Conservation (phyloP, 2,113 vertebrate genomes). For the Copsychus sechellarum region DNA sequence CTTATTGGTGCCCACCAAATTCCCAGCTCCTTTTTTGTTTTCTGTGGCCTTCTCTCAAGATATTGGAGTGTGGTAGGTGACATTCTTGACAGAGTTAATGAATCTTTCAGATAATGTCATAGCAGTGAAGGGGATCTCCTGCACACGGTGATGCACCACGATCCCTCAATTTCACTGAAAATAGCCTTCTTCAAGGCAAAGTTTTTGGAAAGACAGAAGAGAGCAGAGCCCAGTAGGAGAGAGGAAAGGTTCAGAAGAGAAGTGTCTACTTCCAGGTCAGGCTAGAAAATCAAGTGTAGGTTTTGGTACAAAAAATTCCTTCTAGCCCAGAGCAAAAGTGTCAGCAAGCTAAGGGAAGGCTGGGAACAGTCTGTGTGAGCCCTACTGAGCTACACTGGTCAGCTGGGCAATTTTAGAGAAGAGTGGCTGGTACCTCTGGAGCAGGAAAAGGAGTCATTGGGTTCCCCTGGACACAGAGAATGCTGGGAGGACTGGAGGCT, state of each 20-base stretch:
- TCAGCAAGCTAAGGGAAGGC: background rate
- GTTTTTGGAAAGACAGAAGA: background rate
- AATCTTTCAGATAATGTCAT: background rate
- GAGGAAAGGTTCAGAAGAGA: background rate
- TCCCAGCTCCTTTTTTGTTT: background rate
- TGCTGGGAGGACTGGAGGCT: background rate
- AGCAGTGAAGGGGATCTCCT: background rate
- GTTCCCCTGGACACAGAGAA: background rate
- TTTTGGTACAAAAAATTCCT: background rate
- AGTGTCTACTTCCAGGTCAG: background rate
- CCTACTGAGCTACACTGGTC: accelerated
- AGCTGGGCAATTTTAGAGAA: background rate
- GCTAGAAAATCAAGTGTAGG: background rate
- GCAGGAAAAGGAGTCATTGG: background rate
- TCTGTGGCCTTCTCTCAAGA: background rate
- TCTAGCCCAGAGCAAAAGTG: background rate
- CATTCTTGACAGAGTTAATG: background rate
- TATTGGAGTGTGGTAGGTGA: background rate
- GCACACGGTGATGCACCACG: background rate
- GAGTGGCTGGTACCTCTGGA: background rate
- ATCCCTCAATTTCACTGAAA: background rate
- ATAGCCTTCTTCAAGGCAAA: background rate
- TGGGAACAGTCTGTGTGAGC: background rate
- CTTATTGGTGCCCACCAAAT: background rate
- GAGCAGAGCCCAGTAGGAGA: background rate